phyloP scores from a whole-genome alignment of 2,797 vertebrate species.

The Dallia pectoralis region DNA sequence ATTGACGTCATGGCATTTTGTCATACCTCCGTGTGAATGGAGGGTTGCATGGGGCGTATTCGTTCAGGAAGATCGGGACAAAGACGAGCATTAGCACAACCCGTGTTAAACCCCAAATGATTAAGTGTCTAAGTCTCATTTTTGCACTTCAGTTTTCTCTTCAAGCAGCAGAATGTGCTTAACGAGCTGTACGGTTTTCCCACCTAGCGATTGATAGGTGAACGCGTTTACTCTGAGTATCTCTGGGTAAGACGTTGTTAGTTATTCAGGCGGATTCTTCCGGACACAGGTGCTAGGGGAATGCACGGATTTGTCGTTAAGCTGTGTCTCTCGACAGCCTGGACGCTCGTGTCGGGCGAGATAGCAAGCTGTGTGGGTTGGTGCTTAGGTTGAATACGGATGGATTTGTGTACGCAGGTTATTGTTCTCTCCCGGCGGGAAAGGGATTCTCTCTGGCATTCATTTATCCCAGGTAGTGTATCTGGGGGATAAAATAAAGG shows the following conservation, averaged over 20 bases:
- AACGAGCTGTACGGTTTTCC: no score
- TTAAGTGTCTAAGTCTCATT: no score
- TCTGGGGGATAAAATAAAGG: background rate
- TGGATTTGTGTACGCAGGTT: background rate
- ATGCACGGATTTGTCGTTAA: background rate
- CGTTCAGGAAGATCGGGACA: no score
- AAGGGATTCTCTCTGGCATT: background rate
- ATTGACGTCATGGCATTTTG: no score
- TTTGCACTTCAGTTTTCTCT: background rate
- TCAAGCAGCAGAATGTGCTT: no score
- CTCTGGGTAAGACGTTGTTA: background rate
- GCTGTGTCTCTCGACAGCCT: background rate
- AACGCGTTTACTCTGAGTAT: no score
- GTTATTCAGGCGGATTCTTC: background rate
- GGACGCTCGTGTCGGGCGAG: background rate
- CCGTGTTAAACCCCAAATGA: background rate
- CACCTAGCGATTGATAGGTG: no score
- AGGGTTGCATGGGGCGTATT: no score
- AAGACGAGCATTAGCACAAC: no score
- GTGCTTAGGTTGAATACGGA: slow-evolving; percentile 21
- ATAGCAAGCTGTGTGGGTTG: background rate
- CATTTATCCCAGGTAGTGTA: background rate
- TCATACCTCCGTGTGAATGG: no score
- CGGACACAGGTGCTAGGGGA: background rate
- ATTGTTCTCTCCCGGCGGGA: background rate